Evolutionary conservation across 2,797 vertebrate genomes (phyloP), one percentile per base, ranked within the genome.

Genomic region (Leptoclinus maculatus): DNA sequence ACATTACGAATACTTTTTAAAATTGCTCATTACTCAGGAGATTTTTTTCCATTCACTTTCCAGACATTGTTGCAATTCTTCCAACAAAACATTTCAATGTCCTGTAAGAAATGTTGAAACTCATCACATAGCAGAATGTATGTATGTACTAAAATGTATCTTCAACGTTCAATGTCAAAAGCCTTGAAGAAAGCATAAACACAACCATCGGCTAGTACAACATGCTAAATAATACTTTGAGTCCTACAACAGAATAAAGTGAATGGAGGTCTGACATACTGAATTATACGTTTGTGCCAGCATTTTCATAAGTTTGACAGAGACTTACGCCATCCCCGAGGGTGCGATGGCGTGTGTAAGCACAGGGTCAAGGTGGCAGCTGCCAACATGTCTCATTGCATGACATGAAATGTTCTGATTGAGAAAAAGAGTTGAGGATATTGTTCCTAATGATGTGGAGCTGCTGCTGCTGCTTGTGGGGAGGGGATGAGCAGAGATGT

Each of bases 331-430:
- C 74, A 83, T 74, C 66, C 87, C 87, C 7, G n/a, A 82, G 78
- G 80, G 71, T 1, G 21, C n/a, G n/a, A n/a, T n/a, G n/a, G n/a
- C n/a, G n/a, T n/a, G n/a, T 70, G 73, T 72, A 60, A 49, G 58
- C 73, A 29, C 17, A 3, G 82, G 87, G 88, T 88, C 85, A 91
- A 86, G 88, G 88, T 92, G 88, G 88, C 74, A 69, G 80, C 86
- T 86, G 84, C 84, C 87, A 88, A 83, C 86, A 86, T 75, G 85
- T 90, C 87, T 88, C 78, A 69, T 76, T 79, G 80, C 62, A 65
- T 90, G 88, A 92, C 69, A 76, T 82, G 78, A 83, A 87, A 83
- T 79, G 79, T 83, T 79, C 74, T 78, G 83, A 87, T 83, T 86
- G 81, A 80, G 87, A 89, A 81, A 80, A 75, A 85, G 79, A 89